Evolutionary conservation across 2,888 invertebrate genomes (phyloP), one percentile per base, ranked within the genome.

Genomic region (Apotomis betuletana): DNA sequence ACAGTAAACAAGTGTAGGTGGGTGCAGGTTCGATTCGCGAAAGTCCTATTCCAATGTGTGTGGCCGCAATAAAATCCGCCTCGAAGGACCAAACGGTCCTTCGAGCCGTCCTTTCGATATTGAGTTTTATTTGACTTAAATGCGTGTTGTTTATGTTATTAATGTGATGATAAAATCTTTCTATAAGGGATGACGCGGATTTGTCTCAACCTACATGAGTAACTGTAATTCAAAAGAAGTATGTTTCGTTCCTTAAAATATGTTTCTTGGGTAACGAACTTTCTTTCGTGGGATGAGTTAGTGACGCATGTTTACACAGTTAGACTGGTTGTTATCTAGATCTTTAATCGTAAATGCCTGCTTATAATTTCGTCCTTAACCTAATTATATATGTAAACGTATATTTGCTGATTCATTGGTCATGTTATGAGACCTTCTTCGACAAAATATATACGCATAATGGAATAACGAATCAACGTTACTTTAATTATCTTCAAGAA

Each of bases 1-100:
- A 86, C 81, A 89, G 90, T 90, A 90, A 91, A 91, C 90, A 91
- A 85, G 84, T 80, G 80, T 79, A 68, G 87, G 90, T 87, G 87
- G 86, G 81, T 85, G 81, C 79, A 76, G 81, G 87, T 90, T 90
- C 86, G 87, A 85, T 82, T 86, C 81, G 79, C 78, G 83, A 83
- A 83, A 83, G 83, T 82, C 84, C 85, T 88, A 85, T 85, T 83
- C 82, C 81, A 75, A 78, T 79, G 82, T 83, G 85, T 88, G 89
- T 87, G 85, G 81, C 80, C 46, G 46, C 46, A 72, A 62, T 68
- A 71, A 71, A 61, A 57, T 63, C 52, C 49, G 60, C 41, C 15
- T 55, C 60, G 60, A 67, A 63, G 69, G 69, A 65, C 71, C 65
- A 54, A 54, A 67, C 44, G 62, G 60, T 67, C 55, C 65, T 65